These are phyloP conservation scores for Hassar affinis DNA, from an alignment of 2,113 vertebrate species.

Conservation along the genomic window DNA sequence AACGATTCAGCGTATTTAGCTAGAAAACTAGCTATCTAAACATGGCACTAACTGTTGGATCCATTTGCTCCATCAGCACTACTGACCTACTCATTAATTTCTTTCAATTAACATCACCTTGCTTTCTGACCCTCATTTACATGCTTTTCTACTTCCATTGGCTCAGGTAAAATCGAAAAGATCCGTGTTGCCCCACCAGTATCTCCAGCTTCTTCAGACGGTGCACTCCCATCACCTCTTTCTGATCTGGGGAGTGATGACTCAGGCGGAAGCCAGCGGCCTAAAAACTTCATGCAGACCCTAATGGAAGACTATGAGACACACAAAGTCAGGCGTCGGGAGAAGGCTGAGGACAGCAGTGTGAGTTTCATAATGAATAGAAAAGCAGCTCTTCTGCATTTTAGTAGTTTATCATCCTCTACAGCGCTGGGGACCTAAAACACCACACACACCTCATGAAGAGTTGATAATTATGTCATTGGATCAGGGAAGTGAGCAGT, in stretches of 20 bases:
- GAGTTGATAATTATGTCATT: not conserved
- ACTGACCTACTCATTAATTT: not conserved
- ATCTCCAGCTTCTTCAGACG: slow-evolving; percentile 84
- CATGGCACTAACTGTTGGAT: not conserved
- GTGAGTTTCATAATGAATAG: slow-evolving; percentile 73
- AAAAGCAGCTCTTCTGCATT: not conserved
- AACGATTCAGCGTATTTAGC: not conserved
- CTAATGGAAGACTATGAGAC: slow-evolving; percentile 96
- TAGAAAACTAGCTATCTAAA: not conserved
- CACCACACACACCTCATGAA: not conserved
- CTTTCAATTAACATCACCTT: slow-evolving; percentile 1
- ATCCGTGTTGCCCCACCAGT: slow-evolving; percentile 78
- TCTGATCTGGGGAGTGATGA: slow-evolving; percentile 81
- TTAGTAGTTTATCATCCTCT: not conserved
- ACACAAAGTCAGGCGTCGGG: slow-evolving; percentile 92
- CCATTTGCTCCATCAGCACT: slow-evolving; percentile 14
- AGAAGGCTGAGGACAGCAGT: slow-evolving; percentile 90
- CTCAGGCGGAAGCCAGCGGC: slow-evolving; percentile 78
- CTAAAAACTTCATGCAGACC: slow-evolving; percentile 97
- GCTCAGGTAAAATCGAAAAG: slow-evolving; percentile 94
- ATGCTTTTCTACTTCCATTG: slow-evolving; percentile 54
- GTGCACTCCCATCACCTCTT: slow-evolving; percentile 68
- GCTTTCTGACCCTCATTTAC: not conserved
- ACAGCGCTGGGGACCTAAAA: not conserved
- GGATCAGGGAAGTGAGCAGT: not conserved